Evolutionary conservation across 2,113 vertebrate genomes (phyloP).

Genomic region (Speoplatyrhinus poulsoni): DNA sequence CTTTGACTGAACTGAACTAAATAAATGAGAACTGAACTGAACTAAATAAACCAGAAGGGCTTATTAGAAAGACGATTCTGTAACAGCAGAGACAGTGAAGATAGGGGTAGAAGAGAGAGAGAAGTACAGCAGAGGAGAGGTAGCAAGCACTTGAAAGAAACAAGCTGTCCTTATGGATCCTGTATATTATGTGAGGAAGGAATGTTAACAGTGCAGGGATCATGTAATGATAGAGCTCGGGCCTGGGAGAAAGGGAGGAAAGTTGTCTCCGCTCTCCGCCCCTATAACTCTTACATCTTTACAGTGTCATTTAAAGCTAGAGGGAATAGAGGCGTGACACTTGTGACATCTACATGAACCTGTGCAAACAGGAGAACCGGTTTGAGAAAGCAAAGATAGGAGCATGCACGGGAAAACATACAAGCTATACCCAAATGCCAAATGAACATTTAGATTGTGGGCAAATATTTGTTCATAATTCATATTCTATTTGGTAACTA

Average conservation of each 20-base stretch:
- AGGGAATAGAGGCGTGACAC: constrained; percentile 6
- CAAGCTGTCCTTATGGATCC: constrained; percentile 54
- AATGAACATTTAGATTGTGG: too few relatives aligned
- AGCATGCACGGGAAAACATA: background rate
- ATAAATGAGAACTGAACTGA: too few relatives aligned
- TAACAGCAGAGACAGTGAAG: background rate
- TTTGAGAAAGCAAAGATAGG: background rate
- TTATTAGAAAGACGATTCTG: background rate
- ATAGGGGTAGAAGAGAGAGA: background rate
- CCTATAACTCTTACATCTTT: constrained; percentile 31
- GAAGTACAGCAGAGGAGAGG: constrained; percentile 10
- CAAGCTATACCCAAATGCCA: background rate
- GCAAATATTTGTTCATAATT: too few relatives aligned
- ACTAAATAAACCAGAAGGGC: too few relatives aligned
- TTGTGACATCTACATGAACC: constrained; percentile 14
- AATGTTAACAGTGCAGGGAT: constrained; percentile 11
- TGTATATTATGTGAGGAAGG: constrained; percentile 32
- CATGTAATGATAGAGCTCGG: constrained; percentile 30
- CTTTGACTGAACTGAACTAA: too few relatives aligned
- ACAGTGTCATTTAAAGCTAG: constrained; percentile 26
- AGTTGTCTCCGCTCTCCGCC: constrained; percentile 19
- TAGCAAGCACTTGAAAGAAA: constrained; percentile 29
- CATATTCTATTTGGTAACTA: too few relatives aligned
- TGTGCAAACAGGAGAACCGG: background rate
- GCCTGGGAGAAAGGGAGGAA: constrained; percentile 29